Evolutionary conservation across 1,140 invertebrate species (phyloP), one percentile per base, ranked within the genome.

Genomic region (Nilaparvata lugens): DNA sequence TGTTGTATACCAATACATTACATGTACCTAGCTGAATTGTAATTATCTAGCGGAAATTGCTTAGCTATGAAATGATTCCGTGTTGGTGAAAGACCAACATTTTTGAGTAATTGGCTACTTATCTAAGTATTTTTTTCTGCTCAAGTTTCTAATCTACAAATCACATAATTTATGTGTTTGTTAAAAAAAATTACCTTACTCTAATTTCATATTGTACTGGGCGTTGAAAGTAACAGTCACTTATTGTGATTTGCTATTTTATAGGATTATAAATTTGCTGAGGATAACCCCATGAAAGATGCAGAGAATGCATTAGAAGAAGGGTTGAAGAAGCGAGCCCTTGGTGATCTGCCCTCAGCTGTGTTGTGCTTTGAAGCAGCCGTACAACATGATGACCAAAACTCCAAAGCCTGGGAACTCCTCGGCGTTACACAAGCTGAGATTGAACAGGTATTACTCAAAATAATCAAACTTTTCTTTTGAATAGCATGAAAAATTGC

Each of bases 311-410:
- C 93, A 14, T 82, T 97, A 59, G 85, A 88, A 71, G 86, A 92
- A 68, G 96, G 95, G 0, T 85, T 93, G 69, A 79, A 85, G 67
- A 86, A 86, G 69, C 73, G 97, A 56, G 80, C 83, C 69, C 81
- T 82, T 63, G 95, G 94, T 23, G 95, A 98, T 76, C 82, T 98
- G 59, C 90, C 95, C 16, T 91, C 92, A 66, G 96, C 97, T 23
- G 95, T 98, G 1, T 75, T 99, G 3, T 89, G 95, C 68, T 98
- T 98, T 77, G 97, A 99, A 79, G 91, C 93, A 58, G 95, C 95
- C 42, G 91, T 87, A 6, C 87, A 94, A 71, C 86, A 95, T 72
- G 78, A 93, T 61, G 83, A 88, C 2, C 78, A 87, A 35, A 88
- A 92, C 72, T 72, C 82, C 0, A 85, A 94, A 73, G 89, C 89